Evolutionary conservation across 2,113 vertebrate genomes (phyloP).

Genomic region (Mus spicilegus): DNA sequence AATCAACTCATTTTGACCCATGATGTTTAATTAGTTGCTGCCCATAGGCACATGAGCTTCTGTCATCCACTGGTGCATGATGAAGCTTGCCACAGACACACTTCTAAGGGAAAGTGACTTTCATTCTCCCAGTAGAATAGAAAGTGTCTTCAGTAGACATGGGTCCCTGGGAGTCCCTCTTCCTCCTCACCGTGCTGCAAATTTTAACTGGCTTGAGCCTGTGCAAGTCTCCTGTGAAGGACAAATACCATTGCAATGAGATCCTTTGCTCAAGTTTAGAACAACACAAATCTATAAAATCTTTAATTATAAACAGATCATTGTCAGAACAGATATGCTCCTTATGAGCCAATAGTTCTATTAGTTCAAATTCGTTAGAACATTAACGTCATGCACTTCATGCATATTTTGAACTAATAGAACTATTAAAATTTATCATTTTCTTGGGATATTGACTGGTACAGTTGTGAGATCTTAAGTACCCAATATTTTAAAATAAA

Average conservation of each 20-base stretch:
- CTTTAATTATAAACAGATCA: neutral
- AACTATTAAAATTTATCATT: neutral
- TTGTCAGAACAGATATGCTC: neutral
- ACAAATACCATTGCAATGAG: too few relatives aligned
- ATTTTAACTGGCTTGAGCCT: neutral
- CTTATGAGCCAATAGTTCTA: neutral
- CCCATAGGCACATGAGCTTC: neutral
- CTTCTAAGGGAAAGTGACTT: neutral
- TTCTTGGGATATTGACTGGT: neutral
- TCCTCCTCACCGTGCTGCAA: neutral
- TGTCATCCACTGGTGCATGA: neutral
- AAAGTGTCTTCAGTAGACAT: neutral
- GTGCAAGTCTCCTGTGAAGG: neutral
- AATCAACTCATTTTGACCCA: neutral
- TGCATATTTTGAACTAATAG: too few relatives aligned
- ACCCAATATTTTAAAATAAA: neutral
- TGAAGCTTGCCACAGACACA: neutral
- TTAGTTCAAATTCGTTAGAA: too few relatives aligned
- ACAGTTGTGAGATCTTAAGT: neutral
- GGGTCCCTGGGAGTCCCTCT: neutral
- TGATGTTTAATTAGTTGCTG: neutral
- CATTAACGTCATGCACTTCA: too few relatives aligned
- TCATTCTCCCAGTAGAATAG: rapidly evolving
- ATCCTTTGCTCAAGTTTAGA: neutral
- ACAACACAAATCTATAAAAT: neutral